These are phyloP conservation scores for Cryptoprocta ferox DNA, from an alignment of 2,797 vertebrate species.

Conservation along the genomic window DNA sequence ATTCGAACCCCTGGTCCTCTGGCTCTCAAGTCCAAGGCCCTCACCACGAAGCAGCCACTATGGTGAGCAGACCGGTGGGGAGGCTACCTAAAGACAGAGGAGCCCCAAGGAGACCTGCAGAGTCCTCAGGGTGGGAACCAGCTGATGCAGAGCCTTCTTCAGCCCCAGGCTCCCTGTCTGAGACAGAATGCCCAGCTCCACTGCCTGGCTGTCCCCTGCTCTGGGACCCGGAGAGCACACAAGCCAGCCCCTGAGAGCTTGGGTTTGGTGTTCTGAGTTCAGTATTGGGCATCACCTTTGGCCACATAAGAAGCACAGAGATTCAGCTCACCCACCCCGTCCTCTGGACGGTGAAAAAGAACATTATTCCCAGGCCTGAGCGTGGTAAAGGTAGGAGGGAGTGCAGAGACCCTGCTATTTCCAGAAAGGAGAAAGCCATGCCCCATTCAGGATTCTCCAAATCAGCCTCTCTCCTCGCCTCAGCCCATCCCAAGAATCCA, in stretches of 20 bases:
- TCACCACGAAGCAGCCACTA: background rate
- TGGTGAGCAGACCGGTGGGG: background rate
- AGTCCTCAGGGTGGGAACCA: background rate
- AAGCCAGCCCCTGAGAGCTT: background rate
- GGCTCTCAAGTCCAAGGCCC: background rate
- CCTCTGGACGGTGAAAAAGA: background rate
- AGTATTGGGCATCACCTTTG: background rate
- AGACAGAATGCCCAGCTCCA: background rate
- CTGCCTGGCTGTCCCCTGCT: background rate
- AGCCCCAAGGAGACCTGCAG: background rate
- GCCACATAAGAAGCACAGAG: background rate
- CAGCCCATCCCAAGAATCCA: background rate
- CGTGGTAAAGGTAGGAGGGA: background rate
- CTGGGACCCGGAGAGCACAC: background rate
- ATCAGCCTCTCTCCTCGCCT: background rate
- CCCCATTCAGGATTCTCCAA: background rate
- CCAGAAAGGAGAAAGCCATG: background rate
- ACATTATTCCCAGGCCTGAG: background rate
- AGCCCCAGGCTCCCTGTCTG: background rate
- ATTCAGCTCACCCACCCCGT: background rate
- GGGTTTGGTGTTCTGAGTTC: background rate
- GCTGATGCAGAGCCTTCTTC: background rate
- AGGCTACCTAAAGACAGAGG: background rate
- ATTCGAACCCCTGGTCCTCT: background rate
- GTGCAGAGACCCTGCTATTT: background rate